Evolutionary conservation across 2,113 vertebrate genomes (phyloP), one percentile per base, ranked within the genome.

Genomic region (Loxodonta africana): DNA sequence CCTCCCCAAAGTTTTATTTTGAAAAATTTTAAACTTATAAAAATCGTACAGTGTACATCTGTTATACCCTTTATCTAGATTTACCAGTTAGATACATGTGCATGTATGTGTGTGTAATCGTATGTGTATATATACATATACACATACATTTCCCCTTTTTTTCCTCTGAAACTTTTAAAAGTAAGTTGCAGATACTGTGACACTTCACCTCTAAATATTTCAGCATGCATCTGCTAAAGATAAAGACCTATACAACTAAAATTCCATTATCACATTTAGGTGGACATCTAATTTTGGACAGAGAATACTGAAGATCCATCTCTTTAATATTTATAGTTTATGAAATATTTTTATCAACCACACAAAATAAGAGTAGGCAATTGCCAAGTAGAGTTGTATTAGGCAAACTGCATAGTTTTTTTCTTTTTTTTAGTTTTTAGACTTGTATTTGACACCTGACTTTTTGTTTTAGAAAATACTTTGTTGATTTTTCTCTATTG

Each of bases 261-360:
- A 63, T 93, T 91, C 3, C 53, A 21, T 92, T 65, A 53, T 69
- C 28, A 69, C 23, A 73, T 81, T 17, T 84, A 82, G 41, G 57
- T 88, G 15, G 37, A 41, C 37, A 26, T 74, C n/a, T 90, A 83
- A 77, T 85, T 96, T 95, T 84, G 48, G 83, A 33, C 25, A 88
- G 8, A 28, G 30, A 92, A 57, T 87, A 77, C 53, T 90, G 53
- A 90, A 87, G 78, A 63, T 12, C 63, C 15, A 18, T 28, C 25
- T 77, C 51, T 37, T 81, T 81, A 91, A 23, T 44, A 82, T 67
- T 73, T 80, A 25, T 80, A 73, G 46, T 63, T 87, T 57, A 37
- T 83, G 20, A 57, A 53, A 2, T 84, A 85, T 88, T 90, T 92
- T 44, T 23, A 62, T 84, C 46, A 90, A 21, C 14, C 23, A 3